These are phyloP conservation scores for Octonoba sinensis DNA, from an alignment of 2,888 invertebrate genomes.

Conservation along the genomic window DNA sequence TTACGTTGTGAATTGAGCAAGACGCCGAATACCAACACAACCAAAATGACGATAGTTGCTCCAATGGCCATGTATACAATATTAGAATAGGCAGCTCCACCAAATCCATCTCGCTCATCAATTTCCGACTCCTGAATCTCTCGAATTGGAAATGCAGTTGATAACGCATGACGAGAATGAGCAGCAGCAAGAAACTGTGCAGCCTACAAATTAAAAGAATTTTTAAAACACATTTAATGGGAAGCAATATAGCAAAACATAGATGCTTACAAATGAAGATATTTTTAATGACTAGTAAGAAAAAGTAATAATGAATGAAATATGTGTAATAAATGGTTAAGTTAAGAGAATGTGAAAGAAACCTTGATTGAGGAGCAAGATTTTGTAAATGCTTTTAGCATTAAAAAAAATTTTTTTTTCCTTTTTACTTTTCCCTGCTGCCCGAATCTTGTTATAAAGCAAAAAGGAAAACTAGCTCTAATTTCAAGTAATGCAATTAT, in stretches of 20 bases:
- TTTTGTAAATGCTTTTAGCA: no score
- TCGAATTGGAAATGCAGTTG: slow-evolving; percentile 59
- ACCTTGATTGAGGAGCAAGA: no score
- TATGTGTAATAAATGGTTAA: not conserved
- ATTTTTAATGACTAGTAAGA: not conserved
- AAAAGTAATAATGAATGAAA: not conserved
- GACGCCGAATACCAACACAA: slow-evolving; percentile 80
- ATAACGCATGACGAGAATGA: slow-evolving; percentile 81
- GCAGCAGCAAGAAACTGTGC: slow-evolving; percentile 92
- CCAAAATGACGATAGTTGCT: slow-evolving; percentile 73
- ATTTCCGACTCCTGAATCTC: slow-evolving; percentile 54
- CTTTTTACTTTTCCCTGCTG: no score
- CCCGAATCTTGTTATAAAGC: no score
- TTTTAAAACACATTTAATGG: not conserved
- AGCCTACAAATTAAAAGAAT: slow-evolving; percentile 73
- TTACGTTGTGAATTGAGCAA: slow-evolving; percentile 87
- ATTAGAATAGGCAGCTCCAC: slow-evolving; percentile 20
- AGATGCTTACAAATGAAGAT: not conserved
- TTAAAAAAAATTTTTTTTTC: no score
- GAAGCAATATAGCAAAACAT: not conserved
- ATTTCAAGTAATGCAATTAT: no score
- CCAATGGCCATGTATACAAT: slow-evolving; percentile 70
- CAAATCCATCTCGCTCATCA: slow-evolving; percentile 33
- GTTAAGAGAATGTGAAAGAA: no score
- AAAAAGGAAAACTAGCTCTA: no score